phyloP scores from a whole-genome alignment of 2,113 vertebrate species.

The Galeopterus variegatus region DNA sequence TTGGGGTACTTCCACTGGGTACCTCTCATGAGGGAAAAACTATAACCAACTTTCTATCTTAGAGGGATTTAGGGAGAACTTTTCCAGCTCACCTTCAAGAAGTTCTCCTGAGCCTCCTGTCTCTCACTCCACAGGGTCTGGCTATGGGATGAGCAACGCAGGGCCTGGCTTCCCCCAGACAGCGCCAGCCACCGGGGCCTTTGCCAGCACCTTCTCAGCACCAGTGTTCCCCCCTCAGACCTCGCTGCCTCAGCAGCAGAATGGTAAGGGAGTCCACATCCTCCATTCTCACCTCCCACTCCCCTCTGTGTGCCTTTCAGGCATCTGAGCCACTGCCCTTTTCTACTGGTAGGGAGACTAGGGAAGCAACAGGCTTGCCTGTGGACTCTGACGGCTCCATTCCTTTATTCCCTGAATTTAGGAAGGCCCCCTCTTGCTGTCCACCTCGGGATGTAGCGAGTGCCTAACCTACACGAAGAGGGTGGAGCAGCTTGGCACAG shows the following conservation, averaged over 20 bases:
- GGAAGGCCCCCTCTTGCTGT: constrained; percentile 53
- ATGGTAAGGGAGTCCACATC: constrained; percentile 63
- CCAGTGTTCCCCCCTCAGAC: constrained; percentile 69
- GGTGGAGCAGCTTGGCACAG: background rate
- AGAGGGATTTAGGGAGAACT: background rate
- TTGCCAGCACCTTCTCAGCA: constrained; percentile 77
- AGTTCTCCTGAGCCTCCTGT: background rate
- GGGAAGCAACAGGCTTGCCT: background rate
- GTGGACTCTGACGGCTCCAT: background rate
- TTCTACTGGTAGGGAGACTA: background rate
- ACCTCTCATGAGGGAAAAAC: background rate
- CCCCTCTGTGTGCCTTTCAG: background rate
- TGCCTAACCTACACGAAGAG: background rate
- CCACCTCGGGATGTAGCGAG: constrained; percentile 61
- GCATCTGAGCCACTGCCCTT: background rate
- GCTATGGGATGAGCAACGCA: constrained; percentile 88
- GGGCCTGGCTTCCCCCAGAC: constrained; percentile 84
- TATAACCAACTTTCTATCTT: background rate
- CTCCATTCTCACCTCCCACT: background rate
- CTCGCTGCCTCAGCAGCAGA: constrained; percentile 73
- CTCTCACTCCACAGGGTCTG: constrained; percentile 67
- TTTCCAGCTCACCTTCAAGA: background rate
- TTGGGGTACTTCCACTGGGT: background rate
- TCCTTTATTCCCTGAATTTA: background rate
- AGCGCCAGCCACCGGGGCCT: constrained; percentile 66